Percentiles rank a stretch among this genome's conserved stretches.
Evolutionary conservation across 2,113 vertebrate genomes (phyloP).

Genomic region (Hemicordylus capensis): DNA sequence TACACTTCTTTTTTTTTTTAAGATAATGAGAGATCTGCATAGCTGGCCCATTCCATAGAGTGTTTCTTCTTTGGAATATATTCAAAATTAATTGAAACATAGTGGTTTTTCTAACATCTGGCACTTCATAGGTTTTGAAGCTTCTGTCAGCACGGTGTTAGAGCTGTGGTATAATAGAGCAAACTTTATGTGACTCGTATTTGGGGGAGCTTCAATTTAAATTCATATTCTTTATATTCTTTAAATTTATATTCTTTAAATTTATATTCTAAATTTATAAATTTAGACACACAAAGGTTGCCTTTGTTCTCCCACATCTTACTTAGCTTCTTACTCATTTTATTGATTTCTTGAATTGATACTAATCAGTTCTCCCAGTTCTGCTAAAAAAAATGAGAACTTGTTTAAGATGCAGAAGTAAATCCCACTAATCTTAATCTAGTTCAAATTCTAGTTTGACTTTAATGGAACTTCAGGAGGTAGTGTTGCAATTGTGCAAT

Average conservation of each 20-base stretch:
- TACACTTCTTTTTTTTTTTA: neutral
- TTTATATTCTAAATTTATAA: too few relatives aligned
- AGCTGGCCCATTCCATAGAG: fast-evolving
- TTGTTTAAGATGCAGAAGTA: neutral
- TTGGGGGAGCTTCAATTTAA: neutral
- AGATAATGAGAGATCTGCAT: neutral
- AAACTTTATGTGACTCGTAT: slow-evolving; percentile 16
- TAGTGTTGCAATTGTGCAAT: neutral
- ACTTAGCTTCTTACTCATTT: neutral
- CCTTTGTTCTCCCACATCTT: neutral
- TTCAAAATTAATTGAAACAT: neutral
- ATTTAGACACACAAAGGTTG: slow-evolving; percentile 15
- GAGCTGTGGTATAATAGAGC: neutral
- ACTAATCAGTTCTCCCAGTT: too few relatives aligned
- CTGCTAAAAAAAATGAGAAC: neutral
- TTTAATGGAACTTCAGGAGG: neutral
- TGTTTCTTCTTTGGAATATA: neutral
- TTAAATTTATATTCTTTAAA: slow-evolving; percentile 11
- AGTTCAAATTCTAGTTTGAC: neutral
- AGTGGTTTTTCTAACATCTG: neutral
- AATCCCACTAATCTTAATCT: neutral
- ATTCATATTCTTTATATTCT: slow-evolving; percentile 4
- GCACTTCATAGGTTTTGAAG: slow-evolving; percentile 15
- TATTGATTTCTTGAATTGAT: too few relatives aligned
- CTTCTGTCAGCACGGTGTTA: slow-evolving; percentile 19